These are phyloP conservation scores for Alloscopus bannaensis DNA, from an alignment of 2,888 invertebrate species.

Conservation along the genomic window DNA sequence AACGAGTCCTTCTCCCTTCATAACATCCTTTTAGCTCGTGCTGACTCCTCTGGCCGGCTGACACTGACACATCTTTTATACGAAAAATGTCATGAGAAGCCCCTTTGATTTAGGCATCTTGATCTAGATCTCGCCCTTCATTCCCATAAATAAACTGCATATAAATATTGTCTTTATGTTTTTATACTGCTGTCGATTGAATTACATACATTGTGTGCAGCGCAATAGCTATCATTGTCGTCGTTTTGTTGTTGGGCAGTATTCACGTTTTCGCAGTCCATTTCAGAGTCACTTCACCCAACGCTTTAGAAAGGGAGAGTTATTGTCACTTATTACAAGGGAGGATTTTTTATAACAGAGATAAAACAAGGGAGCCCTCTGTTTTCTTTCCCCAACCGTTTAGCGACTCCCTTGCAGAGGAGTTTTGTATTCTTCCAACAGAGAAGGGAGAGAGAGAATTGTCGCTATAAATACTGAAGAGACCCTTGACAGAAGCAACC, in stretches of 20 bases:
- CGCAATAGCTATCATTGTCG: not conserved
- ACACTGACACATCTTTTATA: conserved; percentile 45
- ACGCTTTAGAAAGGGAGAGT: not conserved
- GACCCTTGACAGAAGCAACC: conserved; percentile 12
- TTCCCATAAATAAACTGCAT: conserved; percentile 44
- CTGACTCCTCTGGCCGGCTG: conserved; percentile 27
- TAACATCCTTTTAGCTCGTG: no score
- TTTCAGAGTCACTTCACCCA: not conserved
- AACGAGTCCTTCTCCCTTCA: no score
- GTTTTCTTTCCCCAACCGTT: no score
- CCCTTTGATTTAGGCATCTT: conserved; percentile 17
- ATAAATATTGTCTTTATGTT: conserved; percentile 14
- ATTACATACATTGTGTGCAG: not conserved
- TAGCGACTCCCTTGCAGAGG: no score
- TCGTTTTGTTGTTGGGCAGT: not conserved
- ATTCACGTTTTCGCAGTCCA: not conserved
- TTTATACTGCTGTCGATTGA: not conserved
- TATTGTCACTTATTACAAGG: not conserved
- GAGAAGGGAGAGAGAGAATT: conserved; percentile 8
- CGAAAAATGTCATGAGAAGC: conserved; percentile 4
- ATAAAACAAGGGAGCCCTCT: not conserved
- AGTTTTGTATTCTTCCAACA: no score
- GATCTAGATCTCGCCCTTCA: conserved; percentile 50
- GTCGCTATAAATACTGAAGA: conserved; percentile 39
- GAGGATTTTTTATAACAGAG: not conserved